Base-by-base conservation (phyloP, 2,797 vertebrate species). In the Valencia hispanica region DNA sequence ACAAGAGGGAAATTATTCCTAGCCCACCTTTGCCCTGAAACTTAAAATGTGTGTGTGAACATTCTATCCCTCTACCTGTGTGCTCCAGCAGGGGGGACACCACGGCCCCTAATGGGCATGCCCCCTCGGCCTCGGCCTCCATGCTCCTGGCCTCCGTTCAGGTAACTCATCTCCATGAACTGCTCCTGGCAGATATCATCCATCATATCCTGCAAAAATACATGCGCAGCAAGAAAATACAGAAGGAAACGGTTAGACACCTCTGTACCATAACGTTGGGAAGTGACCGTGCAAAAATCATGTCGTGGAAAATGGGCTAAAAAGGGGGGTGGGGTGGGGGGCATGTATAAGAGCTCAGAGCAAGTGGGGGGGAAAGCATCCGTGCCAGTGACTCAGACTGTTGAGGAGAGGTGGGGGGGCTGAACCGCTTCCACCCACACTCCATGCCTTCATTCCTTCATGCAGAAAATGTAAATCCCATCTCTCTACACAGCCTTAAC, bases 171-270 rank as follows among this genome's bases (percentile, higher is more conserved):
- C 94, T 99, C 98, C 96, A 99, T 94, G 93, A 99, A 99, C 85
- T 99, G 98, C 85, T 99, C 98, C 92, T 99, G 98, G 91, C 98
- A 99, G 94, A 99, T 99, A 84, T 99, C 98, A 91, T 99, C 98
- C 97, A 98, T 99, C 97, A 98, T 97, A 74, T 99, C 98, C 98
- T 99, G 84, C 78, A 88, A 45, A 68, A 34, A 68, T 48, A 57
- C 32, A 43, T 57, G 69, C 53, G 73, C 70, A 55, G 70, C 43
- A 72, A 73, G 41, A 68, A 15, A 34, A 65, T 18, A 70, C 72
- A 27, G 63, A 9, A 6, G 57, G 50, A 68, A 45, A 45, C 17
- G 4, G 30, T 77, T 68, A 84, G 55, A 78, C 78, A 77, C 30
- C 20, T 27, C 25, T 70, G 63, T 36, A 79, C 1, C n/a, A 20